Conservation (phyloP, 2,797 vertebrate genomes). For the Platyrinchus mystaceus region DNA sequence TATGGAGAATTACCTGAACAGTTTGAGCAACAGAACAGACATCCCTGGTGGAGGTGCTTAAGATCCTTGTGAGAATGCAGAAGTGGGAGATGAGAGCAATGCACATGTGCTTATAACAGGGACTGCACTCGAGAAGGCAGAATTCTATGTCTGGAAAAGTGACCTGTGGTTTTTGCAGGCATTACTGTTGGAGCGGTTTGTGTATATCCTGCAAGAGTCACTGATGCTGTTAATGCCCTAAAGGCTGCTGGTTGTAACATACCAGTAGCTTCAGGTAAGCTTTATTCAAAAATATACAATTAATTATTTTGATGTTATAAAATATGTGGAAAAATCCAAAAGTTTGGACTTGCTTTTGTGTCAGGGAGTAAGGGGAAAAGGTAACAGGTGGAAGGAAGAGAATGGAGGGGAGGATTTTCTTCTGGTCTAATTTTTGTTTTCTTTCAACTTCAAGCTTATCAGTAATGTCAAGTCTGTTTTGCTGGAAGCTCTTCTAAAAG, state of each 20-base stretch:
- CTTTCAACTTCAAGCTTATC: not conserved
- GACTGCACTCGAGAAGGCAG: not conserved
- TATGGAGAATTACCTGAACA: not conserved
- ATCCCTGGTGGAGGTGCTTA: not conserved
- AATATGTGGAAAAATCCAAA: not conserved
- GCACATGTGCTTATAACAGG: fast-evolving
- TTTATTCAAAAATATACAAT: not conserved
- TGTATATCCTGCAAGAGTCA: slow-evolving; percentile 90
- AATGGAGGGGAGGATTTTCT: not conserved
- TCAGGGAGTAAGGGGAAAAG: not conserved
- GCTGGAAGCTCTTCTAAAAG: not conserved
- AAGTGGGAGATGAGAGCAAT: not conserved
- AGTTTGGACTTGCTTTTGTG: not conserved
- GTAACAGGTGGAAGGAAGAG: not conserved
- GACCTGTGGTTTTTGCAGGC: slow-evolving; percentile 72
- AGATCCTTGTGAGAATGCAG: not conserved
- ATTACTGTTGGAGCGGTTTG: slow-evolving; percentile 88
- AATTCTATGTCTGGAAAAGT: not conserved
- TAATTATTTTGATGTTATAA: not conserved
- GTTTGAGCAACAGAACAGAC: not conserved
- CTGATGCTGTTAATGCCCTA: slow-evolving; percentile 83
- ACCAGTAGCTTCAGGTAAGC: slow-evolving; percentile 91
- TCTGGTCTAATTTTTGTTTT: not conserved
- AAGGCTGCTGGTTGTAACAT: slow-evolving; percentile 83
- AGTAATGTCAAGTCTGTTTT: not conserved